phyloP scores from a whole-genome alignment of 2,113 vertebrate species.

The Pomatostomus ruficeps region DNA sequence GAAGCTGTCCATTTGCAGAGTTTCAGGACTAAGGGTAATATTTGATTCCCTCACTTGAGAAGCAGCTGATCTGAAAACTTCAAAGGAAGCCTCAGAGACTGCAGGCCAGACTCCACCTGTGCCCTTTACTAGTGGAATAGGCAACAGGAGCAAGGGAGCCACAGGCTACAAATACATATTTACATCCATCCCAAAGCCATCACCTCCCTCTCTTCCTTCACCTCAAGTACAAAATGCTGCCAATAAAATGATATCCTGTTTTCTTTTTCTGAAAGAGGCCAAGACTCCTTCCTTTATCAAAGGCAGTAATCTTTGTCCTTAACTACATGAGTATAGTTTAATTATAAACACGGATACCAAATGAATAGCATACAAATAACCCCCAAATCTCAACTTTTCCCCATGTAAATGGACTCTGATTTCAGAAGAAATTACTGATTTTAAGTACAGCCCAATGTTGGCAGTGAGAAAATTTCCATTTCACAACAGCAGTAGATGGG shows the following conservation, averaged over 20 bases:
- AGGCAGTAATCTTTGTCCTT: background rate
- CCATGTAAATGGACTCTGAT: background rate
- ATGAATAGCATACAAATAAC: background rate
- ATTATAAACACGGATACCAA: background rate
- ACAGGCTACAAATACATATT: background rate
- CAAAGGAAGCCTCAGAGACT: background rate
- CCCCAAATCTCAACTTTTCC: background rate
- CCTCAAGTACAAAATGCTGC: background rate
- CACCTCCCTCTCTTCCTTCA: background rate
- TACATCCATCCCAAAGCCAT: background rate
- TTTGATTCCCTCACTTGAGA: background rate
- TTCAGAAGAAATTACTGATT: background rate
- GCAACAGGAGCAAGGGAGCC: background rate
- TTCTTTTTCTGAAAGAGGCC: background rate
- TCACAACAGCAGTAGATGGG: background rate
- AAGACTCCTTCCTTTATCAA: background rate
- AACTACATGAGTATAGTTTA: background rate
- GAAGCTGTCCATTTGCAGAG: background rate
- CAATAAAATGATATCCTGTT: background rate
- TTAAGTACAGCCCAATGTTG: background rate
- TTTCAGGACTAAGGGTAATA: background rate
- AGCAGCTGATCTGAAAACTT: background rate
- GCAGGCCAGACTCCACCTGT: background rate
- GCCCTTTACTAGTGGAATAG: background rate
- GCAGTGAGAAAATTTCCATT: conserved; percentile 2